Conservation (phyloP, 2,113 vertebrate species). For the Mesoclemmys tuberculata region DNA sequence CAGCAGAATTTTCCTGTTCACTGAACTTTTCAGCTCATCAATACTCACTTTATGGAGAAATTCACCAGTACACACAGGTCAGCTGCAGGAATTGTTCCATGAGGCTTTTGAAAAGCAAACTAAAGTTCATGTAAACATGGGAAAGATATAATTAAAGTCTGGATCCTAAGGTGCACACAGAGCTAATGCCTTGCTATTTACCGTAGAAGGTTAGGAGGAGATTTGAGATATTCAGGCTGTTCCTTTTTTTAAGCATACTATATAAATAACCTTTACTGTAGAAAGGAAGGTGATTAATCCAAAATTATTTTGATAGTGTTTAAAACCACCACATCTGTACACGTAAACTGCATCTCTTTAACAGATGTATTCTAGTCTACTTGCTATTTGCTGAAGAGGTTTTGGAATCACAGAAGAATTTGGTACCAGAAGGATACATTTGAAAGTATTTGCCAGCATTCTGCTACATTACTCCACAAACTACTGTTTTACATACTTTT, state of each 20-base stretch:
- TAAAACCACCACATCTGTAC: not conserved
- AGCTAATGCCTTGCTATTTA: constrained; percentile 36
- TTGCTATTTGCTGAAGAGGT: constrained; percentile 37
- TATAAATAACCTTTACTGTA: constrained; percentile 59
- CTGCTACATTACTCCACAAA: not conserved
- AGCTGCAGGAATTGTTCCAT: constrained; percentile 73
- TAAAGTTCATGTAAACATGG: constrained; percentile 80
- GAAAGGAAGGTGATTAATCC: constrained; percentile 61
- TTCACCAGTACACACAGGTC: constrained; percentile 77
- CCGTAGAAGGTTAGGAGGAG: constrained; percentile 37
- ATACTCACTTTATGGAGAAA: constrained; percentile 85
- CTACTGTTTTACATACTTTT: constrained; percentile 38
- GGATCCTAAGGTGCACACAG: constrained; percentile 26
- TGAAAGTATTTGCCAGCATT: constrained; percentile 12
- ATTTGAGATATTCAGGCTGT: constrained; percentile 31
- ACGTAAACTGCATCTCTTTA: constrained; percentile 19
- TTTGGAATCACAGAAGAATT: not conserved
- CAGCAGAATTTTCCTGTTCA: constrained; percentile 89
- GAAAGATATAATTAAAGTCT: constrained; percentile 73
- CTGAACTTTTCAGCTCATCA: constrained; percentile 88
- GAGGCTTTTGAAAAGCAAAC: constrained; percentile 78
- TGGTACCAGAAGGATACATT: not conserved
- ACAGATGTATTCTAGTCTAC: constrained; percentile 16
- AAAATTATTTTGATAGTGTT: not conserved
- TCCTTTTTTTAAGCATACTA: constrained; percentile 35